Base-by-base conservation (phyloP, 2,888 invertebrate genomes). In the Chesias legatella region DNA sequence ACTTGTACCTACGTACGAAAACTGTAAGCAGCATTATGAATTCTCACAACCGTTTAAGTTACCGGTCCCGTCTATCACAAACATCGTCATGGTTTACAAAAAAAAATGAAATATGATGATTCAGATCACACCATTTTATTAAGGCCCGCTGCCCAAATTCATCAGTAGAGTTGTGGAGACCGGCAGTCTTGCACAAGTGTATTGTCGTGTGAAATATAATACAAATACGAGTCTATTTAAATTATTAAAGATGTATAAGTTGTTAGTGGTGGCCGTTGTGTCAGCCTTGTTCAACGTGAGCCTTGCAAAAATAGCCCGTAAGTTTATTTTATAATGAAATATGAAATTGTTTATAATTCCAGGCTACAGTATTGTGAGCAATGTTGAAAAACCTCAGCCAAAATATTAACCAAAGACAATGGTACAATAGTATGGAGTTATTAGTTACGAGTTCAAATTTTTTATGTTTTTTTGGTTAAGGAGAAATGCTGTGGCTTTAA, bases 241-340 rank as follows among this genome's bases (percentile, higher is more conserved):
- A 22, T 10, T 21, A 17, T n/a, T 28, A 28, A 53, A 42, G 24
- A 63, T 63, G 63, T 48, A 50, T 39, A 56, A 63, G 13, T 34
- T 56, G 27, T 32, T 48, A 11, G 17, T 53, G 22, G 33, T 43
- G 10, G 35, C 37, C 31, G 52, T 45, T 31, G 22, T 57, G 4
- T 41, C 49, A 7, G 33, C 54, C 26, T 23, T 50, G 13, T 10
- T 56, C 11, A 42, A 48, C 51, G 52, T 42, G 23, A 47, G 56
- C 34, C 33, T 32, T 0, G 58, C 60, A 10, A 65, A 48, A 50
- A 30, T 60, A 27, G 56, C 61, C 3, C 69, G 69, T 69, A 33
- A 69, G 69, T 66, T 43, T 11, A 22, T n/a, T n/a, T n/a, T n/a
- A n/a, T n/a, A n/a, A n/a, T n/a, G n/a, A n/a, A n/a, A n/a, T n/a